Evolutionary conservation across 1,140 invertebrate species (phyloP).

Genomic region (Daktulosphaira vitifoliae): DNA sequence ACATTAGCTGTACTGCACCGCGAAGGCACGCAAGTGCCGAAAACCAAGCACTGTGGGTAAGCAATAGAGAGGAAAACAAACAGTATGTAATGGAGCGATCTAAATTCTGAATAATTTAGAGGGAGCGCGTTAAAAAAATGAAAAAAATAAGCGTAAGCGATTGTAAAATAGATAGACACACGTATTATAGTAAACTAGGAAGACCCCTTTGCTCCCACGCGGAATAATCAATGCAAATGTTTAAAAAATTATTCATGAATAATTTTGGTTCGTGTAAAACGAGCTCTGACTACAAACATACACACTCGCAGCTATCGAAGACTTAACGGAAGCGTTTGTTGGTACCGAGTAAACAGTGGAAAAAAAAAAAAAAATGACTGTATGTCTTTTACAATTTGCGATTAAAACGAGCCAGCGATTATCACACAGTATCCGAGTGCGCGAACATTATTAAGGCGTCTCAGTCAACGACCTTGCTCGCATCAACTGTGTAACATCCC

Average conservation of each 20-base stretch:
- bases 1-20: no score
- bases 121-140: not conserved
- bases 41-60: not conserved
- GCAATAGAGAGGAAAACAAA: not conserved
- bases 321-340: not conserved
- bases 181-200: not conserved
- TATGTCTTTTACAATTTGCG: no score
- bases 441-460: no score
- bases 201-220: not conserved
- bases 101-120: not conserved
- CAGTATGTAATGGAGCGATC: not conserved
- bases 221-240: constrained; percentile 12
- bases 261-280: not conserved
- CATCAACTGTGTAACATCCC: no score
- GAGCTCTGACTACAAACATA: not conserved
- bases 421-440: no score
- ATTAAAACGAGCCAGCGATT: no score
- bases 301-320: not conserved
- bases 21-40: no score
- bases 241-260: not conserved
- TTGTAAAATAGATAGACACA: not conserved
- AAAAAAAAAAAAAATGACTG: no score
- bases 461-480: no score
- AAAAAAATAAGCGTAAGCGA: not conserved
- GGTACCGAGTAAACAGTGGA: constrained; percentile 8